Base-by-base conservation (phyloP, 1,140 invertebrate species). In the Andrena cerasifolii region DNA sequence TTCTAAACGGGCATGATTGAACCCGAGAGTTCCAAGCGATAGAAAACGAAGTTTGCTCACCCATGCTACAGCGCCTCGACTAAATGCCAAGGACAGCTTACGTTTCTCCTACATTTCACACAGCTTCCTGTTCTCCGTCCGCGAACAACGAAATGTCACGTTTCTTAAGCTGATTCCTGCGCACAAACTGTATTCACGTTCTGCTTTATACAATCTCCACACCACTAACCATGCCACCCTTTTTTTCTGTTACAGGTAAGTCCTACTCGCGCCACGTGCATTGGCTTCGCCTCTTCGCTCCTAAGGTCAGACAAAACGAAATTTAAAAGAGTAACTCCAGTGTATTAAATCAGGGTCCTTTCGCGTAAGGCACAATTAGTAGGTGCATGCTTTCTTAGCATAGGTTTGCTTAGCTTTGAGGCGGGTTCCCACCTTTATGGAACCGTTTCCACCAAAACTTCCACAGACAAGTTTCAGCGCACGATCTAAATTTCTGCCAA, bases 181-280 rank as follows among this genome's bases (percentile, higher is more conserved):
- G 12, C 5, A 7, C 36, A 33, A 65, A 49, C 24, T 2, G 43
- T 43, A 62, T 26, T 24, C 8, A 7, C 43, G n/a, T 24, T n/a
- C 6, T 58, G 10, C 12, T 65, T 47, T 65, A 12, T 26, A 36
- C 10, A 28, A 18, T 24, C 40, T 54, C 26, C 6, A 40, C 4
- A 14, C 16, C 54, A 18, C 40, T 65, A 75, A 79, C 62, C 18
- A 24, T 7, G 18, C 40, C 12, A 3, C 56, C 31, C n/a, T 65
- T 66, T 72, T 63, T 83, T 45, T 79, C 26, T 86, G 67, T 84
- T 84, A 58, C 78, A 86, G 83, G 85, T 84, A 53, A 86, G 81
- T 82, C 31, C 8, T 1, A 16, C 0, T 68, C 10, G 26, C 4
- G 0, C 12, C 21, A 14, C 10, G 0, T n/a, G 0, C 6, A 1